Evolutionary conservation across 2,888 invertebrate species (phyloP), one percentile per base, ranked within the genome.

Genomic region (Brachyopa scutellaris): DNA sequence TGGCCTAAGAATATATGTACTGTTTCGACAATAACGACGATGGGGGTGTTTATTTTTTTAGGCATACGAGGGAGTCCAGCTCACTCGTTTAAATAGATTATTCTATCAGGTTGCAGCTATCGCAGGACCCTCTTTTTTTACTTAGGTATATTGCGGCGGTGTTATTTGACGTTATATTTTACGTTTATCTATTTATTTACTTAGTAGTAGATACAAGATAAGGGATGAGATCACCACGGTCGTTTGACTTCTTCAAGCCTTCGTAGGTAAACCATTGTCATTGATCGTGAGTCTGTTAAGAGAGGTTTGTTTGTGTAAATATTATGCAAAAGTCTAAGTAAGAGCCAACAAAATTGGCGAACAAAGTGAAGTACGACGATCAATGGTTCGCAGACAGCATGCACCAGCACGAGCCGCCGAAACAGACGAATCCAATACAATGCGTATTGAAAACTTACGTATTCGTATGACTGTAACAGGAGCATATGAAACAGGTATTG

Each of bases 171-270:
- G 29, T 13, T 51, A 31, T 51, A 9, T 73, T 66, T 31, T 55
- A 21, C 9, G n/a, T 15, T 9, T 21, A 11, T 36, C 40, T 19
- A 13, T 38, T 31, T 21, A 53, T 70, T 77, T 82, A 82, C 77
- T 82, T 82, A 53, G 77, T 88, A 13, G 85, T 85, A n/a, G 79
- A 57, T 76, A 97, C 95, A 86, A 99, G 92, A 91, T 97, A 99
- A 6, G 98, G 97, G 87, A 99, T 98, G 74, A 99, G 93, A 91
- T 99, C 97, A 9, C 93, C 96, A 80, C 99, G 94, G 85, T 99
- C 99, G 70, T 95, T 93, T n/a, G 95, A 93, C 91, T 99, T 99
- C 92, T 99, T 99, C 86, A 99, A 91, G 84, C 99, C 99, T 84
- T 98, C 98, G 88, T 99, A 99, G 88, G 99, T 95, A n/a, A n/a